These are phyloP conservation scores for Denticeps clupeoides DNA, from an alignment of 2,797 vertebrate species.

Conservation along the genomic window DNA sequence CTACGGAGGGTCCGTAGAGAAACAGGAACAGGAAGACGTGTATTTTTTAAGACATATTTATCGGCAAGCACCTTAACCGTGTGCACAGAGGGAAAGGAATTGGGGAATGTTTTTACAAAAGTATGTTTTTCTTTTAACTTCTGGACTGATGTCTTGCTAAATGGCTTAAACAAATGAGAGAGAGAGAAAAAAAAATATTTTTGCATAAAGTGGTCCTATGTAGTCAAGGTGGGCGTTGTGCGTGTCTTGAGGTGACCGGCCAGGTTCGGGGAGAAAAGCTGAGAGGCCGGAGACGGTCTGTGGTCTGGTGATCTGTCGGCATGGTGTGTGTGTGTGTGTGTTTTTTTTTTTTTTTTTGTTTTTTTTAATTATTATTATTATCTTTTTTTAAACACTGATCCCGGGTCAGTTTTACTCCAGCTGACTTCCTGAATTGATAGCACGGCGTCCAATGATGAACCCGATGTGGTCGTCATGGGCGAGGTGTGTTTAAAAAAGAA, in stretches of 20 bases:
- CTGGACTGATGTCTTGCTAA: not conserved
- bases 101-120: conserved; percentile 18
- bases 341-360: too few species aligned
- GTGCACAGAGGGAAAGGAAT: conserved; percentile 30
- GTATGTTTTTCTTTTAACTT: conserved; percentile 1
- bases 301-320: too few species aligned
- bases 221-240: not conserved
- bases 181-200: conserved; percentile 19
- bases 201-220: conserved; percentile 25
- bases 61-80: conserved; percentile 43
- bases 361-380: too few species aligned
- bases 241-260: too few species aligned
- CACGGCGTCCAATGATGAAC: too few species aligned
- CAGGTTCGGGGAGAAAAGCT: too few species aligned
- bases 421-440: too few species aligned
- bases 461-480: too few species aligned
- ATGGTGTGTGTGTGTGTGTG: conserved; percentile 19
- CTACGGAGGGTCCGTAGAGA: conserved; percentile 34
- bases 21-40: conserved; percentile 32
- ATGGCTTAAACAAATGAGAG: conserved; percentile 11
- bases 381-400: too few species aligned
- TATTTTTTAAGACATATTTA: conserved; percentile 63
- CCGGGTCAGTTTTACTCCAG: too few species aligned
- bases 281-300: too few species aligned
- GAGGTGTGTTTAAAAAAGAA: too few species aligned